phyloP scores from a whole-genome alignment of 1,140 invertebrate species.

The Samia ricini region DNA sequence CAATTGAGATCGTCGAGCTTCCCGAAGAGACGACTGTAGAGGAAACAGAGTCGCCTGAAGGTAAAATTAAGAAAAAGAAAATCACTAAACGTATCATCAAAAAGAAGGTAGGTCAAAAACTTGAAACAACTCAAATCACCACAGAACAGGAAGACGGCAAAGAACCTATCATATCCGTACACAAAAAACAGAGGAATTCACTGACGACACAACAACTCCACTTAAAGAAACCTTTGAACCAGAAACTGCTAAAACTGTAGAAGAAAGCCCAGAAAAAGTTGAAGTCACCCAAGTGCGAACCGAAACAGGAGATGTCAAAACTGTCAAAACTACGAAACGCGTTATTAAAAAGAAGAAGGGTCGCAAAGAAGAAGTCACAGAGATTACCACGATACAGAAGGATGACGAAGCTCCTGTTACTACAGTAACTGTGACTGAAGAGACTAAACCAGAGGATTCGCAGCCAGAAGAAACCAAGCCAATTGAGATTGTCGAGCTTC shows the following conservation, averaged over 20 bases:
- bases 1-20: constrained; percentile 46
- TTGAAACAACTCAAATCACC: too few species aligned
- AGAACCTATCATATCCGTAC: constrained; percentile 24
- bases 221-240: constrained; percentile 32
- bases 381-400: constrained; percentile 73
- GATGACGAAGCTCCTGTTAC: constrained; percentile 63
- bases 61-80: constrained; percentile 48
- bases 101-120: constrained; percentile 43
- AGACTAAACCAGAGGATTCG: too few species aligned
- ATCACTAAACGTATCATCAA: constrained; percentile 59
- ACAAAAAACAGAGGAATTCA: too few species aligned
- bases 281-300: constrained; percentile 55
- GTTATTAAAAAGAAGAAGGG: too few species aligned
- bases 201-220: constrained; percentile 31
- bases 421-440: constrained; percentile 42
- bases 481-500: constrained; percentile 43
- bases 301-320: constrained; percentile 51
- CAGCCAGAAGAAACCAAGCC: constrained; percentile 16
- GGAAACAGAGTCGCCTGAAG: constrained; percentile 28
- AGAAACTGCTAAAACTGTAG: constrained; percentile 33
- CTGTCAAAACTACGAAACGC: constrained; percentile 43
- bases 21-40: constrained; percentile 45
- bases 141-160: constrained; percentile 37
- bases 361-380: constrained; percentile 65
- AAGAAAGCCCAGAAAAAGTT: constrained; percentile 53